Evolutionary conservation across 2,113 vertebrate genomes (phyloP).

Genomic region (Verasper variegatus): DNA sequence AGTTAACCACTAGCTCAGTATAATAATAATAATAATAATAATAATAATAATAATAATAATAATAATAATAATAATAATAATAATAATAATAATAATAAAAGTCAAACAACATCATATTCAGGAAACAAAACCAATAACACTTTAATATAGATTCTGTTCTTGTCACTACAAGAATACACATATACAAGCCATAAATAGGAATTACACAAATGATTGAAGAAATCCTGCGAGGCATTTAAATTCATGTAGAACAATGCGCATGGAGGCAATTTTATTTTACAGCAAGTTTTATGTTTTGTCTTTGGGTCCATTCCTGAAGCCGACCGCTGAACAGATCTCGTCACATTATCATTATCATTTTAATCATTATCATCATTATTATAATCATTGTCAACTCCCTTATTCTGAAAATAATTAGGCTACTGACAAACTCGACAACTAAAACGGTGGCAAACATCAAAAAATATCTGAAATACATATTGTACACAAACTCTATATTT

Average conservation of each 20-base stretch:
- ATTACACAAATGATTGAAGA: constrained; percentile 95
- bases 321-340: constrained; percentile 78
- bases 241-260: constrained; percentile 69
- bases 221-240: constrained; percentile 79
- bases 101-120: constrained; percentile 61
- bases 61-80: constrained; percentile 43
- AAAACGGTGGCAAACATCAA: constrained; percentile 82
- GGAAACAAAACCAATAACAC: constrained; percentile 91
- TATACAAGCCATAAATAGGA: constrained; percentile 99
- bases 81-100: constrained; percentile 39
- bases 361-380: constrained; percentile 70
- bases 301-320: constrained; percentile 88
- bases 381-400: constrained; percentile 71
- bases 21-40: constrained; percentile 38
- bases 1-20: not conserved
- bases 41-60: constrained; percentile 31
- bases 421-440: constrained; percentile 86
- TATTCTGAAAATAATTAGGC: constrained; percentile 80
- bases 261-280: constrained; percentile 74
- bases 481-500: constrained; percentile 84
- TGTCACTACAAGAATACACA: constrained; percentile 93
- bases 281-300: constrained; percentile 77
- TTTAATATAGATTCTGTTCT: constrained; percentile 97
- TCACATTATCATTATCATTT: constrained; percentile 79
- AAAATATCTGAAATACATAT: constrained; percentile 84